Conservation (phyloP, 2,888 invertebrate genomes). For the Drosophila anomelani region DNA sequence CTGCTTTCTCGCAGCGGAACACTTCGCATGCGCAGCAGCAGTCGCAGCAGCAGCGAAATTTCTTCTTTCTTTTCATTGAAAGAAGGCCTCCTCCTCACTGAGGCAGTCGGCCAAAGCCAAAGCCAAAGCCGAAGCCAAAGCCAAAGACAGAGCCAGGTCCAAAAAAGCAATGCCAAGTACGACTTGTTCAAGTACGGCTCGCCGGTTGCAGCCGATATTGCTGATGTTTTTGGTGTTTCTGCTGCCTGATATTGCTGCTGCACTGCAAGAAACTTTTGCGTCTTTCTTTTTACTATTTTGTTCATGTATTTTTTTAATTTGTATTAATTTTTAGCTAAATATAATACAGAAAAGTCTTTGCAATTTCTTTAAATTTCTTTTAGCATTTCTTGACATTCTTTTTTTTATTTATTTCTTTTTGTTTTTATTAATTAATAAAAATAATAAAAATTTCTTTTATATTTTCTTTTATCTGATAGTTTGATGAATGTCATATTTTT, state of each 20-base stretch:
- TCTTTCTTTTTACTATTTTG: no score
- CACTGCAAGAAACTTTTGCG: background rate
- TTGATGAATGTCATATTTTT: no score
- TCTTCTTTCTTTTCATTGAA: slow-evolving; percentile 77
- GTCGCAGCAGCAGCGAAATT: slow-evolving; percentile 69
- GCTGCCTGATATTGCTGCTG: background rate
- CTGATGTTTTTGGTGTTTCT: slow-evolving; percentile 20
- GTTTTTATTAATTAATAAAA: no score
- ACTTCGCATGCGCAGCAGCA: slow-evolving; percentile 83
- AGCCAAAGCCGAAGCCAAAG: slow-evolving; percentile 16
- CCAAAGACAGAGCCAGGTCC: slow-evolving; percentile 14
- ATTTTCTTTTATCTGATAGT: no score
- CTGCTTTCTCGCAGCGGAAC: slow-evolving; percentile 85
- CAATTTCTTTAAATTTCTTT: no score
- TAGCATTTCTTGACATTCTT: no score
- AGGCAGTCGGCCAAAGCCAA: slow-evolving; percentile 56
- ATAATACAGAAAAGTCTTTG: no score
- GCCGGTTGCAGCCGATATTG: slow-evolving; percentile 32
- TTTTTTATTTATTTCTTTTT: no score
- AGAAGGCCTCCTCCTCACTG: slow-evolving; percentile 53
- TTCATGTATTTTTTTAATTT: no score
- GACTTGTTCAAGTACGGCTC: slow-evolving; percentile 39
- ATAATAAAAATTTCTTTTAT: no score
- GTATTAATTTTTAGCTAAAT: no score
- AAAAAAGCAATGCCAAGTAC: slow-evolving; percentile 33